phyloP scores from a whole-genome alignment of 2,888 invertebrate species.

The Gastracanthus pulcherrimus region DNA sequence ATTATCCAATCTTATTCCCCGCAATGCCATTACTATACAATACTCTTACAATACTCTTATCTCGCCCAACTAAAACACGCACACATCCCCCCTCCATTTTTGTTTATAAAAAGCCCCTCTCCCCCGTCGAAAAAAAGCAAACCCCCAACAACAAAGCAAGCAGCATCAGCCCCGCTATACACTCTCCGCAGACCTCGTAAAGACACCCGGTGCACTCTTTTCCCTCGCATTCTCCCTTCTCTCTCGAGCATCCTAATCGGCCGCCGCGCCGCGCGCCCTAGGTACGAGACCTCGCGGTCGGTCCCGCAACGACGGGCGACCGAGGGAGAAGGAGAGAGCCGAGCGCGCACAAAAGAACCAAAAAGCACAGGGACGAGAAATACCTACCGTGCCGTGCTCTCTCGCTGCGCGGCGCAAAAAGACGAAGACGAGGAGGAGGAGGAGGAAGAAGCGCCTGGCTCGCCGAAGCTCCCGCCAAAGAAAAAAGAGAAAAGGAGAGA shows the following conservation, averaged over 20 bases:
- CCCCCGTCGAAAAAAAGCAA: neutral
- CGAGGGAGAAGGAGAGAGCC: neutral
- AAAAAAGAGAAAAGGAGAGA: slow-evolving; percentile 51
- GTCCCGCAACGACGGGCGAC: neutral
- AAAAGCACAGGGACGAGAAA: no score
- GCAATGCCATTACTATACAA: no score
- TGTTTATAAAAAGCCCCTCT: neutral
- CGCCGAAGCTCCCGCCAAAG: neutral
- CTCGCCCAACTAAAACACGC: no score
- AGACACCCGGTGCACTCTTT: no score
- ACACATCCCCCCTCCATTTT: no score
- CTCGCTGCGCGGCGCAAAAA: neutral
- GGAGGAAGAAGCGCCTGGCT: no score
- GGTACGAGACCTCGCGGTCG: neutral
- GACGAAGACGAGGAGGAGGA: no score
- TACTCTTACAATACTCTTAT: no score
- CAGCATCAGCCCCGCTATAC: neutral
- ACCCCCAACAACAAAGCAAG: neutral
- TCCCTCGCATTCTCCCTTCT: neutral
- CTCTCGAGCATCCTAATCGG: slow-evolving; percentile 26
- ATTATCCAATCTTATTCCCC: no score
- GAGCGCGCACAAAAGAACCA: slow-evolving; percentile 8
- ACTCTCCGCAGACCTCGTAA: no score
- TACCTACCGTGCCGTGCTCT: no score
- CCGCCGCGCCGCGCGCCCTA: neutral